A percentile compares a stretch with the other conserved stretches of the same genome.
These are phyloP conservation scores for Pseudomyrmex sp. DNA, from an alignment of 1,140 invertebrate species.

Conservation along the genomic window DNA sequence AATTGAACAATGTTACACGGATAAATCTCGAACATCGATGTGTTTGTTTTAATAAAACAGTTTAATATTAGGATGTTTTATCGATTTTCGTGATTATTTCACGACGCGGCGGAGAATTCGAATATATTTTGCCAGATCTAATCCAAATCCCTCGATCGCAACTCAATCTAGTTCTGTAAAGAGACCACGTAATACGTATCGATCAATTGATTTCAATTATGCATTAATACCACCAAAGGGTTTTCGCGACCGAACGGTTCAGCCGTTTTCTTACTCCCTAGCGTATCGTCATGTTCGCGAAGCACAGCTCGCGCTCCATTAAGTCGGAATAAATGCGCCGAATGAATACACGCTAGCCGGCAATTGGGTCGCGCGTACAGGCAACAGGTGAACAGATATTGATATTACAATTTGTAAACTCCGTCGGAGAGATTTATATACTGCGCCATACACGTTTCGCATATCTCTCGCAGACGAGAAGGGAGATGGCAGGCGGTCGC, in stretches of 20 bases:
- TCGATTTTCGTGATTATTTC: not conserved
- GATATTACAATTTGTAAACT: slow-evolving; percentile 72
- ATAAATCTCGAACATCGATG: too few relatives aligned
- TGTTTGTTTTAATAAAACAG: too few relatives aligned
- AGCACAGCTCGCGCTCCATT: slow-evolving; percentile 44
- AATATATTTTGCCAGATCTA: slow-evolving; percentile 7
- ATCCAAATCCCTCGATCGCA: slow-evolving; percentile 29
- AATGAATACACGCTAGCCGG: slow-evolving; percentile 40
- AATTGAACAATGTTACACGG: too few relatives aligned
- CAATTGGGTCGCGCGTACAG: slow-evolving; percentile 46
- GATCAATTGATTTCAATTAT: slow-evolving; percentile 53
- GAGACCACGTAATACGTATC: slow-evolving; percentile 32
- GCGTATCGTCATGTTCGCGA: slow-evolving; percentile 43
- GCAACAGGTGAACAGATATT: slow-evolving; percentile 72
- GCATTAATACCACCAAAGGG: slow-evolving; percentile 50
- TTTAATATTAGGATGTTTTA: too few relatives aligned
- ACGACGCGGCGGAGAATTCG: not conserved
- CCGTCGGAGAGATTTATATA: slow-evolving; percentile 60
- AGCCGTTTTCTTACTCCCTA: slow-evolving; percentile 40
- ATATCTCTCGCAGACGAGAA: slow-evolving; percentile 17
- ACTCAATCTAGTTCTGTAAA: slow-evolving; percentile 29
- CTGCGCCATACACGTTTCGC: slow-evolving; percentile 46
- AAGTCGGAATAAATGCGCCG: slow-evolving; percentile 54
- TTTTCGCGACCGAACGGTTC: slow-evolving; percentile 47
- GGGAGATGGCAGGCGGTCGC: not conserved